These are phyloP conservation scores for Sarcophaga variegata DNA, from an alignment of 2,888 invertebrate species.

Conservation along the genomic window DNA sequence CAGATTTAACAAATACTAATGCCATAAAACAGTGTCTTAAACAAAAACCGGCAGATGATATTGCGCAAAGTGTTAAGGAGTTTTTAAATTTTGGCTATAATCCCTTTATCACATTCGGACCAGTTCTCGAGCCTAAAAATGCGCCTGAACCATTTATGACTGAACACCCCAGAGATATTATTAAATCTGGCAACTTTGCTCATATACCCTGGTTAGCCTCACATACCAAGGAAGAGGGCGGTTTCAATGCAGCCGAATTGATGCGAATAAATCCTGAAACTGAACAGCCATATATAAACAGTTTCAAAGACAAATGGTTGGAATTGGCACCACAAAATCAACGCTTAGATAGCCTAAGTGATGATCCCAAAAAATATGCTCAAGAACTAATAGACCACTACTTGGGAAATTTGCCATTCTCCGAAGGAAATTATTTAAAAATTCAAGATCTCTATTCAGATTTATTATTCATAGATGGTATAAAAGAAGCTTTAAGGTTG, in stretches of 20 bases:
- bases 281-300: slow-evolving; percentile 82
- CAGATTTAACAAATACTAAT: slow-evolving; percentile 74
- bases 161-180: slow-evolving; percentile 80
- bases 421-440: slow-evolving; percentile 81
- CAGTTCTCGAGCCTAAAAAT: slow-evolving; percentile 80
- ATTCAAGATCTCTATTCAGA: slow-evolving; percentile 85
- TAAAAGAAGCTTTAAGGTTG: slow-evolving; percentile 84
- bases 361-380: slow-evolving; percentile 75
- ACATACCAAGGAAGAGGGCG: slow-evolving; percentile 87
- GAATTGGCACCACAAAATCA: slow-evolving; percentile 84
- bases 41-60: slow-evolving; percentile 79
- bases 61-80: slow-evolving; percentile 79
- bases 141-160: slow-evolving; percentile 82
- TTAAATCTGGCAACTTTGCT: slow-evolving; percentile 84
- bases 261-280: slow-evolving; percentile 75
- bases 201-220: slow-evolving; percentile 88
- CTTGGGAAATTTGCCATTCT: slow-evolving; percentile 76
- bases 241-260: slow-evolving; percentile 85
- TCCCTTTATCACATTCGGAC: slow-evolving; percentile 82
- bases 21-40: slow-evolving; percentile 72
- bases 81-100: slow-evolving; percentile 83
- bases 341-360: slow-evolving; percentile 84
- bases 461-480: slow-evolving; percentile 85
- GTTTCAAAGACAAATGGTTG: slow-evolving; percentile 83
- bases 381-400: slow-evolving; percentile 70